Evolutionary conservation across 2,888 invertebrate species (phyloP), one percentile per base, ranked within the genome.

Genomic region (Anthophora plumipes): DNA sequence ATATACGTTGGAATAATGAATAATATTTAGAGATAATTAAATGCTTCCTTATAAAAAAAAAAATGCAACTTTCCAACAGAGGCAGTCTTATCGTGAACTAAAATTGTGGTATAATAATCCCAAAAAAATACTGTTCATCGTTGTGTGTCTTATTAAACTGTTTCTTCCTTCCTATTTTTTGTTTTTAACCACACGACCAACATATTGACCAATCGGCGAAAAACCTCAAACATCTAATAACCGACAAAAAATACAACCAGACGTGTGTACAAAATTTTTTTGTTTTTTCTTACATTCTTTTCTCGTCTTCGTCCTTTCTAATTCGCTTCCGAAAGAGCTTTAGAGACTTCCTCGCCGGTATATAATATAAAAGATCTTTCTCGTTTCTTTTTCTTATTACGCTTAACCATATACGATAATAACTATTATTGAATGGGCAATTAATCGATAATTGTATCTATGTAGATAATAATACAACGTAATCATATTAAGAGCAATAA

Each of bases 1-100:
- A 25, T 57, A 75, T 48, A 70, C 68, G 55, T 59, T 31, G 59
- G 67, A 73, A 67, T 70, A 74, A 72, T 63, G 52, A 39, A 61
- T 25, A 66, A 43, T 55, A 59, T 55, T 31, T 17, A 31, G 48
- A 52, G 69, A 55, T n/a, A 14, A 43, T 57, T 46, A 31, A 61
- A 59, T 69, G 55, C 17, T 63, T 50, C 0, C 20, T 17, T 73
- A 50, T 66, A 79, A 59, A 55, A 61, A n/a, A n/a, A n/a, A n/a
- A 82, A 78, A 83, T 81, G 80, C 73, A 64, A 75, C 61, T 77
- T 74, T 75, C 60, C 61, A 85, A 84, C 68, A 75, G 74, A 78
- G 59, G 63, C 79, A 87, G 87, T 89, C 87, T 85, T 84, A 59
- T 61, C n/a, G n/a, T 80, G 17, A 82, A 88, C 61, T 82, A 82